Conservation (phyloP, 2,888 invertebrate species). For the Apamea epomidion region DNA sequence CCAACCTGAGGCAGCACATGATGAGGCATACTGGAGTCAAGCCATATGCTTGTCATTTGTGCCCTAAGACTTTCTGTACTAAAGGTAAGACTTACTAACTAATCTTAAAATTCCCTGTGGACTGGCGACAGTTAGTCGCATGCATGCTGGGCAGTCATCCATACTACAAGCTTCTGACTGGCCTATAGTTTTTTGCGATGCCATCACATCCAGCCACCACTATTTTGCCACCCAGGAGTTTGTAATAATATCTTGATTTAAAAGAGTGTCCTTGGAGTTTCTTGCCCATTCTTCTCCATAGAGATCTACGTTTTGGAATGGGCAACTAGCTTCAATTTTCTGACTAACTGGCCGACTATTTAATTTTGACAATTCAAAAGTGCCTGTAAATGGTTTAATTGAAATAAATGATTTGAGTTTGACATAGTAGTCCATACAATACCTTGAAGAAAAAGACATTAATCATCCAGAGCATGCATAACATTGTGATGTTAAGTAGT, state of each 20-base stretch:
- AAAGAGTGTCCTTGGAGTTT: too few species aligned
- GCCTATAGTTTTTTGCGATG: neutral
- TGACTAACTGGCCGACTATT: too few species aligned
- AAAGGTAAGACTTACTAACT: constrained; percentile 79
- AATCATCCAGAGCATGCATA: neutral
- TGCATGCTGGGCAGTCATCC: neutral
- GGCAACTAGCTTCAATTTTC: too few species aligned
- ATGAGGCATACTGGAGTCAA: constrained; percentile 89
- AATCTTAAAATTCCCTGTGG: too few species aligned
- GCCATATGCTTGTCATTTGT: constrained; percentile 89
- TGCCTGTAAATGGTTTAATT: too few species aligned
- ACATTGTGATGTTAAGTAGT: too few species aligned
- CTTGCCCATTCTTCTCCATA: too few species aligned
- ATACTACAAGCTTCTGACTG: neutral
- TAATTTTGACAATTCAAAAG: too few species aligned
- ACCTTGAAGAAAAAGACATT: neutral
- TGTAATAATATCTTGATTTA: too few species aligned
- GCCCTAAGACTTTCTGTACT: constrained; percentile 90
- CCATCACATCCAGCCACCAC: neutral
- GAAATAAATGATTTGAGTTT: too few species aligned
- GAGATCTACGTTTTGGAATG: too few species aligned
- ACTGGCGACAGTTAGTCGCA: neutral
- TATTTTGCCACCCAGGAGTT: too few species aligned
- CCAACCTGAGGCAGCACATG: constrained; percentile 91
- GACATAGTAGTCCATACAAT: neutral